These are phyloP conservation scores for Blomia tropicalis DNA, from an alignment of 2,888 invertebrate species.

Conservation along the genomic window DNA sequence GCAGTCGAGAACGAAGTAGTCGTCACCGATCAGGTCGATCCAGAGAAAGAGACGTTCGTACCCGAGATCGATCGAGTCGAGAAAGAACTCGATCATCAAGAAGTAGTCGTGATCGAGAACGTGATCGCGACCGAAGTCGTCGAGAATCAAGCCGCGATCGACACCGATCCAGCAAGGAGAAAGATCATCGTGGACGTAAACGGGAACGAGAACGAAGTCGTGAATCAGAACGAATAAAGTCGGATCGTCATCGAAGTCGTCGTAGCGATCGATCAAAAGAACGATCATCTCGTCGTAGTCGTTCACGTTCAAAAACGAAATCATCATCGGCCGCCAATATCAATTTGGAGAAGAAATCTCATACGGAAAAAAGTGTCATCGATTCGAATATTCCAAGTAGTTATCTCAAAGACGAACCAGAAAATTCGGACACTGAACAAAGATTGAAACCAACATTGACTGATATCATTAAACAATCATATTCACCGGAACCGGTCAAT, in stretches of 20 bases:
- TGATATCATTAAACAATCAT: too few species aligned
- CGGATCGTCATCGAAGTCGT: background rate
- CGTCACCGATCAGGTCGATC: slow-evolving; percentile 14
- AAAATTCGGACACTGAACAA: too few species aligned
- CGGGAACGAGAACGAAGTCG: slow-evolving; percentile 8
- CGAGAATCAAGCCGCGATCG: too few species aligned
- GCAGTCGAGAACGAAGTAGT: slow-evolving; percentile 17
- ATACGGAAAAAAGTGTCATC: too few species aligned
- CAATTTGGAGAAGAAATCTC: background rate
- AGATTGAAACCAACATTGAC: too few species aligned
- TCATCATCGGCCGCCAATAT: too few species aligned
- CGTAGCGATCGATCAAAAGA: background rate
- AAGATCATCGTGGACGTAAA: too few species aligned
- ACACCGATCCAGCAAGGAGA: background rate
- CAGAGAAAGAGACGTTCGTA: background rate
- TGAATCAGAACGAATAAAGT: slow-evolving; percentile 1
- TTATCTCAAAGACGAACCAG: too few species aligned
- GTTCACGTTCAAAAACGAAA: background rate
- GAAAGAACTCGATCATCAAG: too few species aligned
- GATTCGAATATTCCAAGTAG: too few species aligned
- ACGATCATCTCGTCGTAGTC: background rate
- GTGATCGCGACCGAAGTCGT: slow-evolving; percentile 14
- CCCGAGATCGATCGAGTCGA: background rate
- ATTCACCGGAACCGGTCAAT: too few species aligned
- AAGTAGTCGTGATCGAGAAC: slow-evolving; percentile 13